Conservation (phyloP, 2,113 vertebrate species). For the Dendrocopos noguchii region DNA sequence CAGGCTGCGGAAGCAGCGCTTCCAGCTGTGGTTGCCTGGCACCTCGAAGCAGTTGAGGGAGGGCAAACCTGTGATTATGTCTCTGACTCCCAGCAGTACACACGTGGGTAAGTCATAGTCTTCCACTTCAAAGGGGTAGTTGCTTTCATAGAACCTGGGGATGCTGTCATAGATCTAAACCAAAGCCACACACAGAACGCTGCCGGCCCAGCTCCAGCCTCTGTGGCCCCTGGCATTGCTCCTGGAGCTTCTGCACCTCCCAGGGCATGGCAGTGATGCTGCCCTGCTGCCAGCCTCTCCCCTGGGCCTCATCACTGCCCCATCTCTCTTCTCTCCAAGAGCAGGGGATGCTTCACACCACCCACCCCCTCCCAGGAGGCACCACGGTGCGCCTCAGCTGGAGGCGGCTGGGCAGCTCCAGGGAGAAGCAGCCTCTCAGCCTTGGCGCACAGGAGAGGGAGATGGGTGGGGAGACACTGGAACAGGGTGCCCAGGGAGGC, state of each 20-base stretch:
- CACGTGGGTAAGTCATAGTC: fast-evolving
- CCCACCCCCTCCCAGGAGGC: neutral
- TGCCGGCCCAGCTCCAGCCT: neutral
- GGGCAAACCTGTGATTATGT: neutral
- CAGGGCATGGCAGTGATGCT: neutral
- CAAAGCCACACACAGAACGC: neutral
- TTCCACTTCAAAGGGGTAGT: fast-evolving
- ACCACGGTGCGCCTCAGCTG: neutral
- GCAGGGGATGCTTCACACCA: neutral
- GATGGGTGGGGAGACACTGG: neutral
- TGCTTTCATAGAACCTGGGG: neutral
- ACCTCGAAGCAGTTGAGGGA: neutral
- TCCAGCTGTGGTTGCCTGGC: fast-evolving
- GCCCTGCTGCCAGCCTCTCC: no score
- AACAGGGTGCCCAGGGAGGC: no score
- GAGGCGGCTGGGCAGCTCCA: neutral
- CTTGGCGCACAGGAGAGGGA: neutral
- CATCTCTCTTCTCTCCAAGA: neutral
- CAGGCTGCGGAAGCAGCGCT: fast-evolving
- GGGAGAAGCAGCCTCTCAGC: neutral
- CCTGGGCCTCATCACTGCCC: neutral
- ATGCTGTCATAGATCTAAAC: neutral
- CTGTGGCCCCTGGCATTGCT: neutral
- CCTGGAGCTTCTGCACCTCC: neutral
- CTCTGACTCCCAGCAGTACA: neutral